phyloP scores from a whole-genome alignment of 2,797 vertebrate species.

The Fistularia commersonii region DNA sequence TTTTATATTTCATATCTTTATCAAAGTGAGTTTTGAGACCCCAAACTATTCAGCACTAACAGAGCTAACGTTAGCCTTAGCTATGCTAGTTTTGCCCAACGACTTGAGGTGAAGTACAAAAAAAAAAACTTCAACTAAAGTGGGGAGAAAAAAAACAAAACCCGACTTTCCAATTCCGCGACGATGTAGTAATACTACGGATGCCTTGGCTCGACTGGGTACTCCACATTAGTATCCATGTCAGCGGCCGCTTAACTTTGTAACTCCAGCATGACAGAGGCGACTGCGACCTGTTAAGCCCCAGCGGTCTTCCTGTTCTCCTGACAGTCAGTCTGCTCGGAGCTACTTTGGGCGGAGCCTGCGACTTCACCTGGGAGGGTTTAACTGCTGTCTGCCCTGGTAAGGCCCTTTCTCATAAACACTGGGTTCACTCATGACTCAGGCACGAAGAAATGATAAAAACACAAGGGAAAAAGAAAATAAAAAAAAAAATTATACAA shows the following conservation, averaged over 20 bases:
- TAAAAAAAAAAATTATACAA: no score
- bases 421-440: no score
- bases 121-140: conserved; percentile 2
- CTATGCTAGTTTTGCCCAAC: conserved; percentile 39
- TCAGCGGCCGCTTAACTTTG: conserved; percentile 42
- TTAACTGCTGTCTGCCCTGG: conserved; percentile 8
- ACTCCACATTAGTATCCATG: conserved; percentile 53
- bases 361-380: conserved; percentile 60
- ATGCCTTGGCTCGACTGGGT: conserved; percentile 4
- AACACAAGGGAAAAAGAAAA: no score
- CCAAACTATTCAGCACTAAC: conserved; percentile 24
- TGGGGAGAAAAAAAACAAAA: conserved; percentile 1
- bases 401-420: no score
- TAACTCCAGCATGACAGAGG: conserved; percentile 45
- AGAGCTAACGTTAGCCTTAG: conserved; percentile 62
- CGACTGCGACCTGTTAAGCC: conserved; percentile 8
- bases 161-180: conserved; percentile 17
- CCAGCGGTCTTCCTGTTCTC: conserved; percentile 67
- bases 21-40: conserved; percentile 4
- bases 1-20: not conserved
- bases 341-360: conserved; percentile 51
- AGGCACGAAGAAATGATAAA: no score
- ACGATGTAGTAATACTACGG: conserved; percentile 14
- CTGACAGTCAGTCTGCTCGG: conserved; percentile 56
- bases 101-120: conserved; percentile 32